phyloP scores from a whole-genome alignment of 2,888 invertebrate genomes.

The Euzetes globulus region DNA sequence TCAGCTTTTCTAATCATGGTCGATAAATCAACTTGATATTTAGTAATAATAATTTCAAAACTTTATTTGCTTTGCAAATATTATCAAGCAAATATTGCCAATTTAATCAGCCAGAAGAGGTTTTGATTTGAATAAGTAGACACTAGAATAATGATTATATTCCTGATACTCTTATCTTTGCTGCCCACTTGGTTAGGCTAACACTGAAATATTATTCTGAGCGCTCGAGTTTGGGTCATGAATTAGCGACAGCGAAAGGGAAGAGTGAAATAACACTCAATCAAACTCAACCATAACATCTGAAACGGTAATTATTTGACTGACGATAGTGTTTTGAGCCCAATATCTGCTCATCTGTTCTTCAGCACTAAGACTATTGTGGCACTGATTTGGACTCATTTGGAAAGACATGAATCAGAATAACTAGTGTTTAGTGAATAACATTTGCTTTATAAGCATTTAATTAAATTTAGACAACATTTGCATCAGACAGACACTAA shows the following conservation, averaged over 20 bases:
- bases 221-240: not conserved
- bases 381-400: not conserved
- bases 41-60: too few relatives aligned
- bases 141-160: too few relatives aligned
- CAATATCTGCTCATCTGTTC: not conserved
- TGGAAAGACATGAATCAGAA: not conserved
- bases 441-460: conserved; percentile 21
- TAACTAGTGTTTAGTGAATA: conserved; percentile 10
- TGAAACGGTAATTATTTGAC: conserved; percentile 7
- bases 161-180: too few relatives aligned
- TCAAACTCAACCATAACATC: not conserved
- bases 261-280: not conserved
- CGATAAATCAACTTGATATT: too few relatives aligned
- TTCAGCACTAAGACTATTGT: not conserved
- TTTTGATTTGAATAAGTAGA: too few relatives aligned
- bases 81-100: too few relatives aligned
- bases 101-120: too few relatives aligned
- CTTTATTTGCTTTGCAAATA: too few relatives aligned
- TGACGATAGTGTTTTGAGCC: not conserved
- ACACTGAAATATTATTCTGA: too few relatives aligned
- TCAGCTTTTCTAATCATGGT: too few relatives aligned
- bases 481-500: conserved; percentile 22
- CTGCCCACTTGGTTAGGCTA: not conserved
- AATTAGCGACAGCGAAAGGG: not conserved
- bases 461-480: conserved; percentile 28